Percentiles rank a stretch among this genome's conserved stretches.
These are phyloP conservation scores for Edolisoma coerulescens DNA, from an alignment of 2,113 vertebrate genomes.

Conservation along the genomic window DNA sequence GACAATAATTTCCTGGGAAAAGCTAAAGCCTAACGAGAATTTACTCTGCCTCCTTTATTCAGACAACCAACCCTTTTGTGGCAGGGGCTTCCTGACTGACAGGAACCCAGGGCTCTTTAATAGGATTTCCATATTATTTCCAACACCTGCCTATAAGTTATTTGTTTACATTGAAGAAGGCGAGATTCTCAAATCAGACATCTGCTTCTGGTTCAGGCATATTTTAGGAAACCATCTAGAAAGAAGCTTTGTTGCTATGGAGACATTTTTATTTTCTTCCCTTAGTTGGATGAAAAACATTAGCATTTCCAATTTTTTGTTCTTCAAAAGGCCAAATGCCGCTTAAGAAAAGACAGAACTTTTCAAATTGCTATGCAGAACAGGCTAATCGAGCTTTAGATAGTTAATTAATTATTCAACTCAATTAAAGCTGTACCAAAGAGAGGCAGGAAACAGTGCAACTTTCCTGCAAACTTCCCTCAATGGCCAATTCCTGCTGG, in stretches of 20 bases:
- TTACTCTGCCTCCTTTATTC: constrained; percentile 78
- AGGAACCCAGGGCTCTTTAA: constrained; percentile 79
- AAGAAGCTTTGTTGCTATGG: constrained; percentile 87
- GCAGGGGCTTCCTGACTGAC: constrained; percentile 77
- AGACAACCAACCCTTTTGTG: constrained; percentile 79
- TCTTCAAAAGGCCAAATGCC: constrained; percentile 80
- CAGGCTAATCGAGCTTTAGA: constrained; percentile 45
- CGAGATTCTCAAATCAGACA: constrained; percentile 83
- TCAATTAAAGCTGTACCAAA: constrained; percentile 50
- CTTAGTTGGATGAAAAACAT: constrained; percentile 77
- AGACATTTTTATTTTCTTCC: constrained; percentile 80
- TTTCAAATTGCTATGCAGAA: constrained; percentile 60
- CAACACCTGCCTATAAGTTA: constrained; percentile 88
- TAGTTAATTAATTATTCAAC: constrained; percentile 55
- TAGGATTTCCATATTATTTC: constrained; percentile 89
- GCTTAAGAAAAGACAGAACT: constrained; percentile 64
- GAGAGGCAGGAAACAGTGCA: constrained; percentile 2
- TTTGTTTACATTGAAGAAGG: constrained; percentile 86
- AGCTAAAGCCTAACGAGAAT: constrained; percentile 81
- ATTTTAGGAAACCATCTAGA: constrained; percentile 83
- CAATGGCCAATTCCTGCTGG: neutral
- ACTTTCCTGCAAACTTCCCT: neutral
- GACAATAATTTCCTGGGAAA: constrained; percentile 85
- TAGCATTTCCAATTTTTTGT: constrained; percentile 83
- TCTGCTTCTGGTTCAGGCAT: constrained; percentile 82